A percentile compares a stretch with the other conserved stretches of the same genome.
Evolutionary conservation across 2,888 invertebrate genomes (phyloP).

Genomic region (Andrena bucephala): DNA sequence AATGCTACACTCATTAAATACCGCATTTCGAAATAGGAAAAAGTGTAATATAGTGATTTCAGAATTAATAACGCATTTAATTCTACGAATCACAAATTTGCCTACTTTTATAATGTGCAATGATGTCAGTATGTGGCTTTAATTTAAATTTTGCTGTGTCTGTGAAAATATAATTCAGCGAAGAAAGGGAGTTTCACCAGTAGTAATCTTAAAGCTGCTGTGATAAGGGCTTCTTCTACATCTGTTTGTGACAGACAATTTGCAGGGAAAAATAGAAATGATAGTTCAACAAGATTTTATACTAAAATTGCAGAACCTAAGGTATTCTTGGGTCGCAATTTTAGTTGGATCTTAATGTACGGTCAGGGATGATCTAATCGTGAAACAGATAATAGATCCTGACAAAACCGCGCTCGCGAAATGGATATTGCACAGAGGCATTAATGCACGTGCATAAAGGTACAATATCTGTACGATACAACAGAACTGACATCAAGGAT

Average conservation of each 20-base stretch:
- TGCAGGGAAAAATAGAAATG: background rate
- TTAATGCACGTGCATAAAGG: slow-evolving; percentile 30
- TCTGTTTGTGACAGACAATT: background rate
- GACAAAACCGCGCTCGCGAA: slow-evolving; percentile 6
- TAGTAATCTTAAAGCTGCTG: background rate
- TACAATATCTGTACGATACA: slow-evolving; percentile 28
- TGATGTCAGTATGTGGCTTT: no score
- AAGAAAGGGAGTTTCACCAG: background rate
- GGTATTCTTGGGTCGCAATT: background rate
- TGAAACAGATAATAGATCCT: slow-evolving; percentile 28
- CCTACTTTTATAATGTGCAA: no score
- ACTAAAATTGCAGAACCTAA: background rate
- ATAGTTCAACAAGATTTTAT: background rate
- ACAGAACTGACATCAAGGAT: slow-evolving; percentile 18
- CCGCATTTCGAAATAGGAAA: no score
- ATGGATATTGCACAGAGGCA: slow-evolving; percentile 4
- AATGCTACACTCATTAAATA: no score
- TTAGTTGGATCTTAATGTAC: slow-evolving; percentile 15
- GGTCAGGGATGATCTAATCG: slow-evolving; percentile 17
- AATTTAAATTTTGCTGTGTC: no score
- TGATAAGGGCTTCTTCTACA: background rate
- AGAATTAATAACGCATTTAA: no score
- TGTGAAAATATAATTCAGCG: background rate
- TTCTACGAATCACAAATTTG: no score
- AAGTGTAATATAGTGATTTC: no score